These are phyloP conservation scores for Polydrusus pterygomalis DNA, from an alignment of 2,888 invertebrate species.

Conservation along the genomic window DNA sequence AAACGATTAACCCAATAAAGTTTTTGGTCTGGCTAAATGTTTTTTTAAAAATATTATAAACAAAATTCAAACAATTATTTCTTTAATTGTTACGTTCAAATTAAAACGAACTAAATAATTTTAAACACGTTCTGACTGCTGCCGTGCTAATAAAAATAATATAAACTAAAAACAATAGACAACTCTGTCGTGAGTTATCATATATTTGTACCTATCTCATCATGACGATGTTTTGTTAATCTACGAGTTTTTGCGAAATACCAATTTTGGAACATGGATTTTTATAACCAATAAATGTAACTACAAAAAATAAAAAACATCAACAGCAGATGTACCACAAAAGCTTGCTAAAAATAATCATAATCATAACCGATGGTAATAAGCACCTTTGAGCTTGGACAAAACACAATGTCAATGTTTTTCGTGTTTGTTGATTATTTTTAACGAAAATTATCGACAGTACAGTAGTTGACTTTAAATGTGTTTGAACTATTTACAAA, in stretches of 20 bases:
- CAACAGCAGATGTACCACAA: constrained; percentile 68
- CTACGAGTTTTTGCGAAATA: not conserved
- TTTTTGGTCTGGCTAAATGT: no score
- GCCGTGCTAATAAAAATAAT: not conserved
- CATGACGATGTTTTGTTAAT: not conserved
- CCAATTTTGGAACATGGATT: not conserved
- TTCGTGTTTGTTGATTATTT: constrained; percentile 34
- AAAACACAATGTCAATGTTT: constrained; percentile 35
- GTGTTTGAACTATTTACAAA: constrained; percentile 48
- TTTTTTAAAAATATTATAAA: no score
- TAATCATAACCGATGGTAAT: constrained; percentile 55
- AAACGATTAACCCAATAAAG: no score
- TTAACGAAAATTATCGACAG: constrained; percentile 23
- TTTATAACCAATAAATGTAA: constrained; percentile 16
- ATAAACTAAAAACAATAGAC: constrained; percentile 9
- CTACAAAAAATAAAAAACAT: constrained; percentile 60
- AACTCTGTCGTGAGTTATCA: not conserved
- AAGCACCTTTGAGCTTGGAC: constrained; percentile 52
- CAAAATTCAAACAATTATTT: no score
- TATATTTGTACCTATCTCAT: not conserved
- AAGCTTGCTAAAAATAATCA: constrained; percentile 66
- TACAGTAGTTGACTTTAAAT: constrained; percentile 16
- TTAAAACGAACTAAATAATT: not conserved
- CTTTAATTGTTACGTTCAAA: no score
- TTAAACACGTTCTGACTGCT: constrained; percentile 12